Percentiles rank a stretch among this genome's conserved stretches.
Evolutionary conservation across 2,888 invertebrate species (phyloP).

Genomic region (Thereva unica): DNA sequence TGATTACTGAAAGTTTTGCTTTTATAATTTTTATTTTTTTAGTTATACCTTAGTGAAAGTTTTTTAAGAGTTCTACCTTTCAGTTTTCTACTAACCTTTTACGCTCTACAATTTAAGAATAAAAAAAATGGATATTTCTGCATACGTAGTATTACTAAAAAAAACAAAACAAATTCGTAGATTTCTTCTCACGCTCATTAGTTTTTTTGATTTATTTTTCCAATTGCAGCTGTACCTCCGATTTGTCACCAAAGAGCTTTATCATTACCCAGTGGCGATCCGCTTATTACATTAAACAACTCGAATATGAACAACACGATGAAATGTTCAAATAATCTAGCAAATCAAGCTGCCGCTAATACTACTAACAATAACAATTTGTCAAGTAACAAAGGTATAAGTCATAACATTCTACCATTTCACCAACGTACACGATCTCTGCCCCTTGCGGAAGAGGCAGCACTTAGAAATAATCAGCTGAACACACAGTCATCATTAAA

Average conservation of each 20-base stretch:
- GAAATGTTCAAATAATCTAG: slow-evolving; percentile 7
- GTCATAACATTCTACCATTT: slow-evolving; percentile 52
- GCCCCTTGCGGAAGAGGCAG: slow-evolving; percentile 65
- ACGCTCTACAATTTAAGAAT: too few relatives aligned
- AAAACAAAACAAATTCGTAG: not conserved
- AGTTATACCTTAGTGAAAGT: too few relatives aligned
- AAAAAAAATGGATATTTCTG: too few relatives aligned
- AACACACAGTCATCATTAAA: slow-evolving; percentile 30
- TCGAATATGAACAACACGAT: slow-evolving; percentile 12
- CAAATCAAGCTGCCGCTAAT: slow-evolving; percentile 13
- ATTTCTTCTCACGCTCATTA: not conserved
- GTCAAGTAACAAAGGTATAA: not conserved
- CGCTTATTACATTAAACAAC: slow-evolving; percentile 5
- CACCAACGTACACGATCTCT: slow-evolving; percentile 74
- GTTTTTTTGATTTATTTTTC: slow-evolving; percentile 4
- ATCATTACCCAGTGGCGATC: slow-evolving; percentile 43
- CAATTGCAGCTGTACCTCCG: slow-evolving; percentile 36
- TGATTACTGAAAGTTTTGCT: too few relatives aligned
- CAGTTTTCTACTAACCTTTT: too few relatives aligned
- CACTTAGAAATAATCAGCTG: slow-evolving; percentile 42
- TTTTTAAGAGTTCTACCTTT: too few relatives aligned
- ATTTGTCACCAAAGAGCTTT: slow-evolving; percentile 45
- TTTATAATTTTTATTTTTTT: too few relatives aligned
- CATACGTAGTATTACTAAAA: not conserved
- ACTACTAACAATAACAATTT: slow-evolving; percentile 4